These are phyloP conservation scores for Pristionchus pacificus DNA, from an alignment of 1,140 invertebrate genomes.

Conservation along the genomic window DNA sequence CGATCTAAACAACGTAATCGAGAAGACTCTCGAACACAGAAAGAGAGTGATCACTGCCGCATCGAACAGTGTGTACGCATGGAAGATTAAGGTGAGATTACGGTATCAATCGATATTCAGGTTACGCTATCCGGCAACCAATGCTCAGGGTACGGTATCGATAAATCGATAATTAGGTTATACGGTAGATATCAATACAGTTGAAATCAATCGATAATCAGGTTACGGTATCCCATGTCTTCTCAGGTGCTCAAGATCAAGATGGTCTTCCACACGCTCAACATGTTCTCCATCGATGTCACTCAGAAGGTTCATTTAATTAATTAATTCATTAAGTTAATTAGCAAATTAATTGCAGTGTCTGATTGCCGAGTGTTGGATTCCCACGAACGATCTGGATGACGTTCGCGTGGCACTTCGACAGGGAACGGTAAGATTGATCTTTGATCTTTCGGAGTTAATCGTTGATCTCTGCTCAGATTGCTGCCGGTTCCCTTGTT, in stretches of 20 bases:
- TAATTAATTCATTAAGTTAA: too few relatives aligned
- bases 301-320: conserved; percentile 67
- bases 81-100: conserved; percentile 73
- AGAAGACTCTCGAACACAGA: conserved; percentile 31
- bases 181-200: too few relatives aligned
- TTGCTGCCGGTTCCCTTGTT: conserved; percentile 58
- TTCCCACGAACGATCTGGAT: conserved; percentile 81
- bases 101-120: too few relatives aligned
- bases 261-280: conserved; percentile 72
- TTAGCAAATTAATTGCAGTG: conserved; percentile 61
- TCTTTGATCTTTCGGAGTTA: neutral
- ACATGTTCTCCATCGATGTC: conserved; percentile 72
- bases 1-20: conserved; percentile 80
- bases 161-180: too few relatives aligned
- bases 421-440: conserved; percentile 72
- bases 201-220: too few relatives aligned
- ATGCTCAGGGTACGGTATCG: too few relatives aligned
- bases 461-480: conserved; percentile 33
- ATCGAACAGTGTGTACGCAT: conserved; percentile 83
- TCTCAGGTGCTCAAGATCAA: conserved; percentile 80
- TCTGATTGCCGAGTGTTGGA: conserved; percentile 97
- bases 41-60: conserved; percentile 73
- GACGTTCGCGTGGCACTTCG: conserved; percentile 80
- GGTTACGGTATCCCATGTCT: conserved; percentile 61
- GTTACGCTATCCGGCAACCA: too few relatives aligned